Evolutionary conservation across 2,113 vertebrate genomes (phyloP).

Genomic region (Cebidichthys violaceus): DNA sequence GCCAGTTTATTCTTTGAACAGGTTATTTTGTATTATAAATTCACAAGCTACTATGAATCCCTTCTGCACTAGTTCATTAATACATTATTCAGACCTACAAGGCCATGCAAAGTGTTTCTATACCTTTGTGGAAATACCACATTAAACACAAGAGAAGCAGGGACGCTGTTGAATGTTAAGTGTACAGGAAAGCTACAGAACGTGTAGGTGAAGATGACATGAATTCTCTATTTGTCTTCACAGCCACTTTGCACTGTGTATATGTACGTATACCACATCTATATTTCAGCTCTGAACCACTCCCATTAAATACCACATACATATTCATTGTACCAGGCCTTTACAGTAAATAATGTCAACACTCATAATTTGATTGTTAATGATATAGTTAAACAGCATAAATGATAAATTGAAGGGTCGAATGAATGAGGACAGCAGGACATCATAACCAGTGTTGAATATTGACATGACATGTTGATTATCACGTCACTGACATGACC

Average conservation of each 20-base stretch:
- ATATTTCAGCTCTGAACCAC: background rate
- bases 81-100: constrained; percentile 47
- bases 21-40: constrained; percentile 55
- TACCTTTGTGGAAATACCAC: constrained; percentile 27
- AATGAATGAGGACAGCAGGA: background rate
- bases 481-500: constrained; percentile 30
- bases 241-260: background rate
- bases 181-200: background rate
- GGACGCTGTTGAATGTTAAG: background rate
- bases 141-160: constrained; percentile 10
- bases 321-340: background rate
- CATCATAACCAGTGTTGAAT: background rate
- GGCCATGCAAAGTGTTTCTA: constrained; percentile 22
- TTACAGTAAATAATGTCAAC: background rate
- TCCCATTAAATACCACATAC: background rate
- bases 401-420: background rate
- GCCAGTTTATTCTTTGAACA: constrained; percentile 23
- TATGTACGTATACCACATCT: background rate
- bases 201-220: background rate
- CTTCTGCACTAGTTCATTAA: constrained; percentile 37
- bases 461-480: constrained; percentile 2
- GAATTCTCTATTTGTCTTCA: constrained; percentile 3
- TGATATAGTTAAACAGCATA: background rate
- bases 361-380: background rate
- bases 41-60: constrained; percentile 37